A percentile compares a stretch with the other conserved stretches of the same genome.
These are phyloP conservation scores for Megatriorchis doriae DNA, from an alignment of 2,113 vertebrate species.

Conservation along the genomic window DNA sequence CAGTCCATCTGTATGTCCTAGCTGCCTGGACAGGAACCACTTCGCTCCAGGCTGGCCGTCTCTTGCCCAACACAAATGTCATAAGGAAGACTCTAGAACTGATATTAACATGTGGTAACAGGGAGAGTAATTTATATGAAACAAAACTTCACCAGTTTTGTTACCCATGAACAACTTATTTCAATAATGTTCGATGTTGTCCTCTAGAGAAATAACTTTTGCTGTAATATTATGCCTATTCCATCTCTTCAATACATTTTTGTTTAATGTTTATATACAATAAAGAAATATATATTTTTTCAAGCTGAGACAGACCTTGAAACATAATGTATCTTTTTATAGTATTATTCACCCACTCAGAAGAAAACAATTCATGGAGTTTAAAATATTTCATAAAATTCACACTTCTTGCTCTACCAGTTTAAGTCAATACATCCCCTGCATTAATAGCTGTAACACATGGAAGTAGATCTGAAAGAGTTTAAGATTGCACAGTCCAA, in stretches of 20 bases:
- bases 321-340: constrained; percentile 77
- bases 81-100: accelerated
- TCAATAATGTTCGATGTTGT: constrained; percentile 9
- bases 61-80: background rate
- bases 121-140: background rate
- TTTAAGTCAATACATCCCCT: constrained; percentile 59
- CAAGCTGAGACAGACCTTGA: constrained; percentile 72
- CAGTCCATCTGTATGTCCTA: too few species aligned
- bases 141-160: background rate
- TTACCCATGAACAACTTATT: background rate
- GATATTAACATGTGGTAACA: accelerated
- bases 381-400: constrained; percentile 74
- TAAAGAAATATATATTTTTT: constrained; percentile 64
- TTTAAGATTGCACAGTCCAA: background rate
- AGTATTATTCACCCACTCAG: constrained; percentile 70
- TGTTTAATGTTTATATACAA: constrained; percentile 63
- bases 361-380: constrained; percentile 70
- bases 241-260: constrained; percentile 45
- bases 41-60: background rate
- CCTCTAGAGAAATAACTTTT: constrained; percentile 58
- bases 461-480: constrained; percentile 8
- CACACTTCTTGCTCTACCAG: constrained; percentile 38
- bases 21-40: background rate
- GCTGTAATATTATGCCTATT: constrained; percentile 6
- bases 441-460: constrained; percentile 43